These are phyloP conservation scores for Hesperophylax magnus DNA, from an alignment of 1,140 invertebrate species.

Conservation along the genomic window DNA sequence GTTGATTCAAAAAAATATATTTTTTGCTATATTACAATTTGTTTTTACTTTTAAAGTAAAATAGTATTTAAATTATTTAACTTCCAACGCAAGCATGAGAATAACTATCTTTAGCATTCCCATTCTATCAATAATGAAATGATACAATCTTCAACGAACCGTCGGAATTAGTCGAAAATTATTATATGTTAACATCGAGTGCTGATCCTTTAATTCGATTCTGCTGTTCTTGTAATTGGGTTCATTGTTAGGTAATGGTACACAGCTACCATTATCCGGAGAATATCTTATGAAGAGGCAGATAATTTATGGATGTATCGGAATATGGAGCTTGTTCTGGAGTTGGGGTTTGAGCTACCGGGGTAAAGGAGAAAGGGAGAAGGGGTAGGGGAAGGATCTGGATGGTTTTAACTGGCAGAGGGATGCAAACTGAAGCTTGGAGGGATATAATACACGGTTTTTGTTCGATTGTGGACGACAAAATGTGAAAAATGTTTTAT, in stretches of 20 bases:
- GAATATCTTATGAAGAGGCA: slow-evolving; percentile 54
- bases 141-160: background rate
- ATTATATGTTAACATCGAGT: slow-evolving; percentile 23
- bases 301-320: slow-evolving; percentile 57
- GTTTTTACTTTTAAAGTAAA: too few species aligned
- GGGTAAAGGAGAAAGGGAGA: background rate
- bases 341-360: background rate
- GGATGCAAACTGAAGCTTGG: too few species aligned
- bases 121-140: too few species aligned
- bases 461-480: too few species aligned
- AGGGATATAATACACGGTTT: too few species aligned
- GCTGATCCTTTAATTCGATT: slow-evolving; percentile 30
- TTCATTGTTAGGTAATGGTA: slow-evolving; percentile 55
- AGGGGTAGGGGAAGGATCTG: background rate
- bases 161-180: background rate
- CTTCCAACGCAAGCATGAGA: too few species aligned
- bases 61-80: too few species aligned
- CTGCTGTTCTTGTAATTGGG: slow-evolving; percentile 43
- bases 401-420: too few species aligned
- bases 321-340: slow-evolving; percentile 39
- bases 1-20: too few species aligned
- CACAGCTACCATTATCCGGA: slow-evolving; percentile 55
- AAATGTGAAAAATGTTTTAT: too few species aligned
- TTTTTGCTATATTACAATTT: too few species aligned
- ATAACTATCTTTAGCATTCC: too few species aligned